Conservation (phyloP, 2,113 vertebrate species). For the Meles meles region DNA sequence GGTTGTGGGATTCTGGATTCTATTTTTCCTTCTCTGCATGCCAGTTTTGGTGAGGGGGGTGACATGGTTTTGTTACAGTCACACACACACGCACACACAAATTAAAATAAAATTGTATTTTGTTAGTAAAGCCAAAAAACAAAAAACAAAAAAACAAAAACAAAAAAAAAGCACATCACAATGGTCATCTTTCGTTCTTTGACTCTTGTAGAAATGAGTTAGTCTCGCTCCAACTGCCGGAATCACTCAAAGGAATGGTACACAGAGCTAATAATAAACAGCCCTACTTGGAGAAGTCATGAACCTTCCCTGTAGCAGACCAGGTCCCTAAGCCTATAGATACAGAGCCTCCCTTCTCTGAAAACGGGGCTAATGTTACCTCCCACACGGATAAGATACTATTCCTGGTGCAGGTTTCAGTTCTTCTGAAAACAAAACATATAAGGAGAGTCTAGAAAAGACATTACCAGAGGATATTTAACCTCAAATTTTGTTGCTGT, state of each 20-base stretch:
- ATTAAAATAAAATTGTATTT: background rate
- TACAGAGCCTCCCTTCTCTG: background rate
- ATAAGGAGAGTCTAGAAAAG: background rate
- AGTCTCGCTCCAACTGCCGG: background rate
- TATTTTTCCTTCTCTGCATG: background rate
- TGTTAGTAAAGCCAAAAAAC: background rate
- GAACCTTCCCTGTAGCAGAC: background rate
- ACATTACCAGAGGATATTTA: background rate
- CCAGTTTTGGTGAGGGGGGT: background rate
- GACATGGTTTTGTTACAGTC: background rate
- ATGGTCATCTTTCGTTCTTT: conserved; percentile 34
- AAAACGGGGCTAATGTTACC: background rate
- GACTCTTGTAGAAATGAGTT: conserved; percentile 17
- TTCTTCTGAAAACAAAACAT: background rate
- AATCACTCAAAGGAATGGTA: background rate
- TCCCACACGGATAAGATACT: background rate
- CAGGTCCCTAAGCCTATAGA: background rate
- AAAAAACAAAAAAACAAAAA: background rate
- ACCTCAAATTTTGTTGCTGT: background rate
- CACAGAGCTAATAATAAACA: background rate
- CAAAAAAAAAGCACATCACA: background rate
- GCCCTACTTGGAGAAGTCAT: background rate
- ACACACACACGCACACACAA: background rate
- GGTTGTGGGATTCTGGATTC: background rate
- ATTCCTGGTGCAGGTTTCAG: background rate